Base-by-base conservation (phyloP, 2,113 vertebrate species). In the Nibea albiflora region DNA sequence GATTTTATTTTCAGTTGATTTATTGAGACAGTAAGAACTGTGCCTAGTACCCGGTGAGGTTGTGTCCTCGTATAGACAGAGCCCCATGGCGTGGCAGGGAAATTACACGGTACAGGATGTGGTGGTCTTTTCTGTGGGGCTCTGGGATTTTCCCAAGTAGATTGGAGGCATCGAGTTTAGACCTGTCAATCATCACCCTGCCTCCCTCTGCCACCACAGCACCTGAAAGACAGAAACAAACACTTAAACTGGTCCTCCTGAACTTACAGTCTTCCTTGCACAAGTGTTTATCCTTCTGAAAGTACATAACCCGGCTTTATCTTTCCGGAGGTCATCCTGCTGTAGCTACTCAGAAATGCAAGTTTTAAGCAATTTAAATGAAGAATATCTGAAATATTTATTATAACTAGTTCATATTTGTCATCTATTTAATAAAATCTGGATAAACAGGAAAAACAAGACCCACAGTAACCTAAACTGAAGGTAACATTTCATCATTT, bases 131-230 rank as follows among this genome's bases (percentile, higher is more conserved):
- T 0, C 85, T 87, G 11, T 95, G 91, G 2, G 87, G 66, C 56
- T 95, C 91, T 19, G 95, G 94, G 12, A 98, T 76, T 74, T 95
- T 96, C 67, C 88, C 73, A 62, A 98, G 87, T 8, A 98, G 94
- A 77, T 98, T 97, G 61, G 96, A 96, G 54, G 96, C 97, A 85
- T 97, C 97, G 50, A 98, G 89, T 87, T 96, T 97, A 16, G 95
- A 94, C 46, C 85, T 95, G 85, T 95, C 95, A 74, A 96, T 97
- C 56, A 92, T 83, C 71, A 97, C 93, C 81, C 85, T 94, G 54
- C 94, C 95, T 89, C 96, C 97, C 83, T 98, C 97, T 14, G 93
- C 88, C 73, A 98, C 96, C 77, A 90, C n/a, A 28, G 92, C 95
- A 90, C 97, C 96, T 98, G 65, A 61, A n/a, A 14, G 26, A 78